These are phyloP conservation scores for Chelon auratus DNA, from an alignment of 2,797 vertebrate species.

Conservation along the genomic window DNA sequence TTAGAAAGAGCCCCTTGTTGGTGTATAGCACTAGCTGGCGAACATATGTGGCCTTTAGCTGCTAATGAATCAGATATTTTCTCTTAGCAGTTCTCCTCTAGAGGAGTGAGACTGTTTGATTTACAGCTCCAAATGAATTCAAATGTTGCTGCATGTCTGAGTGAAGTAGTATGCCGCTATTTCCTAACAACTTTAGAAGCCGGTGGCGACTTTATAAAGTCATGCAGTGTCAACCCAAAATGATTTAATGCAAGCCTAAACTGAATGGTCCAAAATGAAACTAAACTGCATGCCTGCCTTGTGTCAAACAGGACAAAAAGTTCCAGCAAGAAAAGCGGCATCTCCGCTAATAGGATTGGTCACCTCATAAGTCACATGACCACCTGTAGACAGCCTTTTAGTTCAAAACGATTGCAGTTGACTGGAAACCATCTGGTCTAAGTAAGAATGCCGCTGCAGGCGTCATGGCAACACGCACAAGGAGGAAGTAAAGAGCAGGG, in stretches of 20 bases:
- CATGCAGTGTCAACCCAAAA: background rate
- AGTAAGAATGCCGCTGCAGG: conserved; percentile 62
- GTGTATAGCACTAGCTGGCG: background rate
- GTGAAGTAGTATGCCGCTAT: too few relatives aligned
- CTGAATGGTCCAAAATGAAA: background rate
- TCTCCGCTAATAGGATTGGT: conserved; percentile 16
- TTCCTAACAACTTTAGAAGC: too few relatives aligned
- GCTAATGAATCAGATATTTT: too few relatives aligned
- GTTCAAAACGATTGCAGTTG: conserved; percentile 26
- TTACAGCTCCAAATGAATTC: background rate
- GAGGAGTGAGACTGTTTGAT: background rate
- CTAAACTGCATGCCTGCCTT: too few relatives aligned
- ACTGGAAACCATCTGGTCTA: conserved; percentile 65
- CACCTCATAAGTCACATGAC: conserved; percentile 40
- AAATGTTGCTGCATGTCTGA: too few relatives aligned
- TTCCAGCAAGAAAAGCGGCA: conserved; percentile 4
- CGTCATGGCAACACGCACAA: conserved; percentile 67
- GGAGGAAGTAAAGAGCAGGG: conserved; percentile 62
- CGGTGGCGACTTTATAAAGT: too few relatives aligned
- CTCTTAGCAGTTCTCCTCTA: too few relatives aligned
- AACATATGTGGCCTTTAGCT: too few relatives aligned
- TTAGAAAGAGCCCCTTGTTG: background rate
- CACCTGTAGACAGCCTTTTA: conserved; percentile 37
- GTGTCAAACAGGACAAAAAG: too few relatives aligned
- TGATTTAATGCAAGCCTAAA: background rate